These are phyloP conservation scores for Drosophila maculinotata DNA, from an alignment of 2,888 invertebrate genomes.

Conservation along the genomic window DNA sequence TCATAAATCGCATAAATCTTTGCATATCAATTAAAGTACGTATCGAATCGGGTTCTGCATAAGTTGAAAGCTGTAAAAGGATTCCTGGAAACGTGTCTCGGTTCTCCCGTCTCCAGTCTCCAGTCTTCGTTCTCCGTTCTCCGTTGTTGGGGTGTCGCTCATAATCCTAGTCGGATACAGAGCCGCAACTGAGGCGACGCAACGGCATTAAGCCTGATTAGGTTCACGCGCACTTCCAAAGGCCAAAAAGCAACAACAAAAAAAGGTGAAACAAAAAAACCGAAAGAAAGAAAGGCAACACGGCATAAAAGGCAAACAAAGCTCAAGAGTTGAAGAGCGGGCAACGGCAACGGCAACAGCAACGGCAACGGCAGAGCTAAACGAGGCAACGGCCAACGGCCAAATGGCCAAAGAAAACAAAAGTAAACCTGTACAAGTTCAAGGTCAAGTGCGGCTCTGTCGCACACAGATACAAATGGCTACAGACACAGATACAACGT, in stretches of 20 bases:
- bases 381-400: constrained; percentile 33
- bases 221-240: constrained; percentile 38
- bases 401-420: constrained; percentile 74
- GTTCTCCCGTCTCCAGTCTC: background rate
- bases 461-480: constrained; percentile 22
- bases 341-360: constrained; percentile 33
- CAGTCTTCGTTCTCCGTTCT: background rate
- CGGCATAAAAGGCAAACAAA: constrained; percentile 22
- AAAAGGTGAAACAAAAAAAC: constrained; percentile 1
- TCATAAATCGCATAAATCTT: constrained; percentile 54
- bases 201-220: constrained; percentile 77
- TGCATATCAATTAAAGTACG: constrained; percentile 31
- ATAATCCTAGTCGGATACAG: constrained; percentile 40
- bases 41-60: constrained; percentile 46
- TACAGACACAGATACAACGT: constrained; percentile 35
- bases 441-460: constrained; percentile 74
- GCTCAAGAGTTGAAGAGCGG: constrained; percentile 35
- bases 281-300: constrained; percentile 25
- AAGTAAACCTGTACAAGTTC: constrained; percentile 80
- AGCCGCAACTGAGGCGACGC: constrained; percentile 38
- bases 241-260: constrained; percentile 5
- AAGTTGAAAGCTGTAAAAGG: constrained; percentile 44
- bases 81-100: constrained; percentile 40
- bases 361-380: constrained; percentile 37
- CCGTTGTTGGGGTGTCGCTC: constrained; percentile 28